A percentile compares a stretch with the other conserved stretches of the same genome.
Conservation (phyloP, 2,888 invertebrate species). For the Mylabris sibirica region DNA sequence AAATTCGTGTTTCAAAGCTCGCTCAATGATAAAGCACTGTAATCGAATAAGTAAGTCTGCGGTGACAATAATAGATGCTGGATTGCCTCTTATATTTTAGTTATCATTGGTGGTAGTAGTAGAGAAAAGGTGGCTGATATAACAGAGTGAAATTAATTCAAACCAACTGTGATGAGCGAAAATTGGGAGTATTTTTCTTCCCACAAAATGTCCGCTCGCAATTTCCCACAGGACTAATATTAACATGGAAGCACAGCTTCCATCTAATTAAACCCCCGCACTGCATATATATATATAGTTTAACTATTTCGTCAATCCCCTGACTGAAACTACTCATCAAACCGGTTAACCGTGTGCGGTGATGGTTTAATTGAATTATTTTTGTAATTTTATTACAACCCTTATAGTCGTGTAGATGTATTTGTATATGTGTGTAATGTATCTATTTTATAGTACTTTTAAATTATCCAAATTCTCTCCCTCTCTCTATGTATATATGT, state of each 20-base stretch:
- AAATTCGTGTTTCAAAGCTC: slow-evolving; percentile 29
- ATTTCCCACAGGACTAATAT: slow-evolving; percentile 56
- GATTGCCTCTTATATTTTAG: neutral
- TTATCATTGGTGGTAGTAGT: neutral
- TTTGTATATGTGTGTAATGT: neutral
- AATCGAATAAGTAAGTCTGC: slow-evolving; percentile 41
- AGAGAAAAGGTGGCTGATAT: slow-evolving; percentile 38
- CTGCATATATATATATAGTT: slow-evolving; percentile 42
- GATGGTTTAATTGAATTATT: neutral
- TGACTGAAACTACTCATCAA: slow-evolving; percentile 15
- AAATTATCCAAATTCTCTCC: neutral
- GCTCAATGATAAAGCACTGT: slow-evolving; percentile 42
- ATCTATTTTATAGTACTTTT: neutral
- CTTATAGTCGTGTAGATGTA: no score
- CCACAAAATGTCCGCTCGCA: slow-evolving; percentile 54
- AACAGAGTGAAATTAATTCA: slow-evolving; percentile 48
- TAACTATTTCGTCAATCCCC: slow-evolving; percentile 43
- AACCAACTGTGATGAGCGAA: slow-evolving; percentile 51
- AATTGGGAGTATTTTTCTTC: slow-evolving; percentile 55
- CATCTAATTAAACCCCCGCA: slow-evolving; percentile 54
- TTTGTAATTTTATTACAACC: neutral
- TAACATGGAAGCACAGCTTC: slow-evolving; percentile 50
- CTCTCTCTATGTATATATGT: slow-evolving; percentile 6
- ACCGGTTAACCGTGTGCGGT: neutral
- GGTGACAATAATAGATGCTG: neutral